These are phyloP conservation scores for Colinus virginianus DNA, from an alignment of 2,113 vertebrate genomes.

Conservation along the genomic window DNA sequence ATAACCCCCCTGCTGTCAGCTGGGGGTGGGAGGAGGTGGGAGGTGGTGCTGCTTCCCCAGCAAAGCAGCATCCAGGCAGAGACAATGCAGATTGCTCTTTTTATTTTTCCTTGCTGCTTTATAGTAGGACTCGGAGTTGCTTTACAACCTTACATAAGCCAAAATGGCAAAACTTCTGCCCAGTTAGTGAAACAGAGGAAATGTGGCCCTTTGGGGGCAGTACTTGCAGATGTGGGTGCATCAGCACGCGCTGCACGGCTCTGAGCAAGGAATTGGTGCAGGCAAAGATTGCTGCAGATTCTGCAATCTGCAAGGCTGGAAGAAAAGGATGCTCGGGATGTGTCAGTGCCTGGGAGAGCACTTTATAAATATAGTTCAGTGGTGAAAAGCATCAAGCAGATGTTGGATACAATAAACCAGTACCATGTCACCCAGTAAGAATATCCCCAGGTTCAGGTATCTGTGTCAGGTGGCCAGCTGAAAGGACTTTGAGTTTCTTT, in stretches of 20 bases:
- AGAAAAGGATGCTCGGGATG: background rate
- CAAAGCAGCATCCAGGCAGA: background rate
- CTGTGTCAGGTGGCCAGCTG: background rate
- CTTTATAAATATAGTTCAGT: rapidly evolving
- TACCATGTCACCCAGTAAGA: rapidly evolving
- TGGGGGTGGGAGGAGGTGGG: slow-evolving; percentile 45
- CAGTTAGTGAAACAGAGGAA: background rate
- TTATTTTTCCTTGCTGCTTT: background rate
- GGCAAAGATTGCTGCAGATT: background rate
- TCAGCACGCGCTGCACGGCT: rapidly evolving
- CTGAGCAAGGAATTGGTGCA: rapidly evolving
- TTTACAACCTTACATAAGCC: background rate
- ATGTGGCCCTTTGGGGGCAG: background rate
- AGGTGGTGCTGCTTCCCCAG: slow-evolving; percentile 43
- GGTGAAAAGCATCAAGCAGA: background rate
- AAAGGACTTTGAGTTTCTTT: background rate
- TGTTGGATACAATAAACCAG: rapidly evolving
- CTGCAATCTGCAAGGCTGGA: background rate
- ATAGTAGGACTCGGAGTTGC: background rate
- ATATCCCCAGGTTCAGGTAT: background rate
- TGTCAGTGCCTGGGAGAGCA: rapidly evolving
- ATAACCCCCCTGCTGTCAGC: slow-evolving; percentile 5
- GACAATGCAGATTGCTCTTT: background rate
- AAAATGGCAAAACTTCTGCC: background rate
- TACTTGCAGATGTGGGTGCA: rapidly evolving